A percentile compares a stretch with the other conserved stretches of the same genome.
Evolutionary conservation across 2,113 vertebrate species (phyloP).

Genomic region (Tringa solitaria): DNA sequence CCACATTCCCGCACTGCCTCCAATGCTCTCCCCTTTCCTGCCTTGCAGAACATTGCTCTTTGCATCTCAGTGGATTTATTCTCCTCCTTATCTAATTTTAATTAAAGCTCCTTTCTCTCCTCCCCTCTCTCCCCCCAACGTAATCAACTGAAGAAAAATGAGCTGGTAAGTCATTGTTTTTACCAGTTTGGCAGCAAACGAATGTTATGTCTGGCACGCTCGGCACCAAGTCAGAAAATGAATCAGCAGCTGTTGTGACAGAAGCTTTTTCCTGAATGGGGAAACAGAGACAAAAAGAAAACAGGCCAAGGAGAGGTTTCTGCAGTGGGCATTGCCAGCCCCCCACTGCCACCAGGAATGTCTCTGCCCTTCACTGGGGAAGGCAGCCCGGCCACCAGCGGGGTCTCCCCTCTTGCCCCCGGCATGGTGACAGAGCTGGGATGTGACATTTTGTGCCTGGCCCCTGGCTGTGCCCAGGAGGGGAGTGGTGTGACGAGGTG

Average conservation of each 20-base stretch:
- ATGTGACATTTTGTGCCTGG: background rate
- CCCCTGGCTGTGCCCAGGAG: accelerated
- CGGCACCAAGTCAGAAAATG: slow-evolving; percentile 69
- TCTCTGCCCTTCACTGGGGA: background rate
- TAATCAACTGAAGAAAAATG: slow-evolving; percentile 55
- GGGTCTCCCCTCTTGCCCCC: accelerated
- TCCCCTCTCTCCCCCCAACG: background rate
- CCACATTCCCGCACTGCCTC: background rate
- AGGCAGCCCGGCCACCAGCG: accelerated
- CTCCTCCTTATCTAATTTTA: slow-evolving; percentile 37
- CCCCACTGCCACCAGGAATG: background rate
- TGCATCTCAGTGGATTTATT: slow-evolving; percentile 24
- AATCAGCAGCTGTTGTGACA: slow-evolving; percentile 72
- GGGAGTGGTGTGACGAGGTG: background rate
- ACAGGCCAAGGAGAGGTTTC: slow-evolving; percentile 21
- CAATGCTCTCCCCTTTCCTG: background rate
- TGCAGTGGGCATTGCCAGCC: background rate
- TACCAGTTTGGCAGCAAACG: slow-evolving; percentile 64
- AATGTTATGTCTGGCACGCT: slow-evolving; percentile 70
- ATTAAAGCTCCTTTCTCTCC: slow-evolving; percentile 15
- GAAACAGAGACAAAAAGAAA: slow-evolving; percentile 61
- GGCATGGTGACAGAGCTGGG: accelerated
- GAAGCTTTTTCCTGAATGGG: slow-evolving; percentile 67
- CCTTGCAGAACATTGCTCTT: background rate
- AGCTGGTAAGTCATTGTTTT: slow-evolving; percentile 67